Evolutionary conservation across 1,140 invertebrate species (phyloP), one percentile per base, ranked within the genome.

Genomic region (Marisa cornuarietis): DNA sequence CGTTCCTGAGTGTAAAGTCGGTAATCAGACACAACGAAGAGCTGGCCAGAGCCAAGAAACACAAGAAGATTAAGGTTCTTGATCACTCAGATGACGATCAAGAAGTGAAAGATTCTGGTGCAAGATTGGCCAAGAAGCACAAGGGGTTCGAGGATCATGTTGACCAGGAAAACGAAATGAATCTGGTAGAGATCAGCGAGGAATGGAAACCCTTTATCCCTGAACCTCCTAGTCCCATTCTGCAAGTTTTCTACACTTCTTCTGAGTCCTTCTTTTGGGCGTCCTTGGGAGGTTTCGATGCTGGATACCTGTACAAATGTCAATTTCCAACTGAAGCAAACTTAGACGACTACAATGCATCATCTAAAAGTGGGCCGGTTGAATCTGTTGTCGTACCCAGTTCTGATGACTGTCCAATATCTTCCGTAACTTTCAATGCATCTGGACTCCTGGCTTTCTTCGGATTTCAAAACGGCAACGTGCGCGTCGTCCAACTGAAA

Each of bases 291-390:
- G 69, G 69, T 10, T 82, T 80, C 51, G 81, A 82, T 62, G 75
- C 81, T 18, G 81, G 79, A 6, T 80, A 80, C 26, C 22, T 82
- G 10, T 82, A 82, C 62, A n/a, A 49, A 65, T 77, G 76, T 49
- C 62, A 42, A 16, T 54, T 77, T 16, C 62, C 76, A 54, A n/a
- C 22, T 16, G 65, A 68, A 31, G 22, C 1, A 6, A 10, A 42
- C 42, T 11, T 49, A 10, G 74, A 26, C 26, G 61, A 65, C 6
- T 54, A 76, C 54, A 24, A 20, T 31, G 18, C 61, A 11, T 49
- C 22, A 22, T 63, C 9, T 54, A 6, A 51, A 16, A 68, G 11
- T 8, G 54, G 26, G 75, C 81, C 81, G 5, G 61, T 80, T 16
- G 31, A 52, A 9, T 49, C 81, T 20, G 79, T 78, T 13, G 49